These are phyloP conservation scores for Montifringilla adamsi DNA, from an alignment of 2,113 vertebrate genomes.

Conservation along the genomic window DNA sequence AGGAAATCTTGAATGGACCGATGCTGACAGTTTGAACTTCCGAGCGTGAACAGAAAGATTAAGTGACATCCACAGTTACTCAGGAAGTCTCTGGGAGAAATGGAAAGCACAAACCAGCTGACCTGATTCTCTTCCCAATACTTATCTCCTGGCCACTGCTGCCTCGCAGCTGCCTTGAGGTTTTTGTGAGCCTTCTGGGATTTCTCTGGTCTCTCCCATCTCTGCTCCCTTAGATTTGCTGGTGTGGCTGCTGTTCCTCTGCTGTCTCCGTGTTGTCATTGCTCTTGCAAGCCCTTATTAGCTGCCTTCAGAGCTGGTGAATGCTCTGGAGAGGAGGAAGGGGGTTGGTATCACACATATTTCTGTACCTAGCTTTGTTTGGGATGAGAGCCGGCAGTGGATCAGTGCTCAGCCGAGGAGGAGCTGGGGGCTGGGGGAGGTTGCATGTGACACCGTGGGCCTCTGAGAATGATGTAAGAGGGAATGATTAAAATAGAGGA, in stretches of 20 bases:
- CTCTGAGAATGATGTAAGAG: constrained; percentile 65
- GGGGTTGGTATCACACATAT: not conserved
- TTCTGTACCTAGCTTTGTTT: not conserved
- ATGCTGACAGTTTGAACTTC: not conserved
- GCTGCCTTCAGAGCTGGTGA: not conserved
- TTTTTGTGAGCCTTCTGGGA: not conserved
- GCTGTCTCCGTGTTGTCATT: not conserved
- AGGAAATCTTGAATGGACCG: not conserved
- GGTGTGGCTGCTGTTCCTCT: not conserved
- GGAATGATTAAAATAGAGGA: constrained; percentile 68
- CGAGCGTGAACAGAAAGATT: not conserved
- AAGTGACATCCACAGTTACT: constrained; percentile 5
- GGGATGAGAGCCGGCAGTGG: not conserved
- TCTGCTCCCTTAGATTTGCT: not conserved
- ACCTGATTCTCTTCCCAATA: not conserved
- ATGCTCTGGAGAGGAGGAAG: not conserved
- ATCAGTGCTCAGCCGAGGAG: not conserved
- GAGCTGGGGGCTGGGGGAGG: not conserved
- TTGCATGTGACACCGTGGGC: constrained; percentile 55
- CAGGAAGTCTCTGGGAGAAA: not conserved
- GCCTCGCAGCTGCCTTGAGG: not conserved
- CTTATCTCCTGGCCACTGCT: constrained; percentile 5
- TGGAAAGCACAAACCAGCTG: constrained; percentile 8
- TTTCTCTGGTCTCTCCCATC: not conserved
- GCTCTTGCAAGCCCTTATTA: not conserved